A percentile compares a stretch with the other conserved stretches of the same genome.
Conservation (phyloP, 2,888 invertebrate species). For the Antitype chi region DNA sequence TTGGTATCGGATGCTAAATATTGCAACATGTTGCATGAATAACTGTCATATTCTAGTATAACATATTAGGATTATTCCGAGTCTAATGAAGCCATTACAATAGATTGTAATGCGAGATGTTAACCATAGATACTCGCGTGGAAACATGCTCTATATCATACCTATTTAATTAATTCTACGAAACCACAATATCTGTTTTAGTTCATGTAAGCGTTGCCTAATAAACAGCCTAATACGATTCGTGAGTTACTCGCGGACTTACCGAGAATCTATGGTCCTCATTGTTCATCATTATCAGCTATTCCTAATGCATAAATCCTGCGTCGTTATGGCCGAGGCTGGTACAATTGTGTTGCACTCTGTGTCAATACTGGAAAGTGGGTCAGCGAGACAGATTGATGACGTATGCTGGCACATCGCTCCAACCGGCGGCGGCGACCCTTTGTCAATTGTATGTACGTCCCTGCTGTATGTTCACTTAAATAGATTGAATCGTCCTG, state of each 20-base stretch:
- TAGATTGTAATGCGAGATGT: conserved; percentile 8
- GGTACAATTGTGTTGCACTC: conserved; percentile 60
- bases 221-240: conserved; percentile 58
- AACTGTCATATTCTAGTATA: conserved; percentile 30
- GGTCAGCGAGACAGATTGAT: conserved; percentile 68
- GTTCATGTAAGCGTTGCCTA: conserved; percentile 36
- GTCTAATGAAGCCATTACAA: conserved; percentile 41
- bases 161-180: conserved; percentile 22
- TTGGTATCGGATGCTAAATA: conserved; percentile 11
- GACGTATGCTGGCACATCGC: conserved; percentile 61
- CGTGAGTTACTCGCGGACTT: conserved; percentile 59
- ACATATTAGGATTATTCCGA: conserved; percentile 10
- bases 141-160: conserved; percentile 9
- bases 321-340: conserved; percentile 46
- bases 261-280: conserved; percentile 63
- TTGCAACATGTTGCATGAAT: conserved; percentile 19
- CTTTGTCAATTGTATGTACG: conserved; percentile 59
- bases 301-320: conserved; percentile 65
- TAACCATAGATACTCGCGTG: conserved; percentile 16
- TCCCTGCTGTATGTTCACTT: conserved; percentile 41
- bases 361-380: conserved; percentile 69
- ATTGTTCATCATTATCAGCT: conserved; percentile 67
- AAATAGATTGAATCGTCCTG: conserved; percentile 52
- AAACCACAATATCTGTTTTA: conserved; percentile 30
- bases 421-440: conserved; percentile 52